phyloP scores from a whole-genome alignment of 2,888 invertebrate genomes.

The Cryptus viduatorius region DNA sequence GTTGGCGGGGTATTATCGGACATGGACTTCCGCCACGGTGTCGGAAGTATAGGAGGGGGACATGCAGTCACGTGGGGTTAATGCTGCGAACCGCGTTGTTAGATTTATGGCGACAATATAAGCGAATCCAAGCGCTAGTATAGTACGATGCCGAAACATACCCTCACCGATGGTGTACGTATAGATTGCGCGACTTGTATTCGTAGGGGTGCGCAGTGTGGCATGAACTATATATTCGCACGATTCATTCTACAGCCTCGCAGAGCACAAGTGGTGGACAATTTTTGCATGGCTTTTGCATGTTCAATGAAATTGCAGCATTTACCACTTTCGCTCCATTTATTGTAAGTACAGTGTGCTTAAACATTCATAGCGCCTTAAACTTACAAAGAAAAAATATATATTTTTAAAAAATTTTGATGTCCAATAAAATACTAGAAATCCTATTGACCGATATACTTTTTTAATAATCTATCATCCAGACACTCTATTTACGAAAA shows the following conservation, averaged over 20 bases:
- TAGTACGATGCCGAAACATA: conserved; percentile 65
- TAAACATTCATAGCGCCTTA: no score
- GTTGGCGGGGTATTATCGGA: conserved; percentile 74
- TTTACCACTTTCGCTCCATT: neutral
- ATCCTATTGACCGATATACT: no score
- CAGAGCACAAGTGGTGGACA: neutral
- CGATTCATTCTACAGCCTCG: conserved; percentile 16
- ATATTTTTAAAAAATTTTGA: no score
- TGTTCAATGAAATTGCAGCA: neutral
- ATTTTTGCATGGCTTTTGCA: neutral
- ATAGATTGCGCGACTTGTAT: conserved; percentile 31
- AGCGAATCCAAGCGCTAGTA: conserved; percentile 65
- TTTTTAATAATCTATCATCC: no score
- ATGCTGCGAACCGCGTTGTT: conserved; percentile 76
- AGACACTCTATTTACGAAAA: no score
- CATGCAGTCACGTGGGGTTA: conserved; percentile 73
- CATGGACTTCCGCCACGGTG: conserved; percentile 74
- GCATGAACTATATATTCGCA: conserved; percentile 40
- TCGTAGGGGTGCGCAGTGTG: conserved; percentile 1
- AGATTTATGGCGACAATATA: conserved; percentile 83
- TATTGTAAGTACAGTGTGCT: no score
- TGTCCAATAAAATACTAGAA: no score
- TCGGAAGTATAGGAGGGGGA: conserved; percentile 75
- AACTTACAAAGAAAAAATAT: no score
- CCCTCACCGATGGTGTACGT: conserved; percentile 39